phyloP scores from a whole-genome alignment of 2,888 invertebrate species.

The Galeopsomyia nigrocyanea region DNA sequence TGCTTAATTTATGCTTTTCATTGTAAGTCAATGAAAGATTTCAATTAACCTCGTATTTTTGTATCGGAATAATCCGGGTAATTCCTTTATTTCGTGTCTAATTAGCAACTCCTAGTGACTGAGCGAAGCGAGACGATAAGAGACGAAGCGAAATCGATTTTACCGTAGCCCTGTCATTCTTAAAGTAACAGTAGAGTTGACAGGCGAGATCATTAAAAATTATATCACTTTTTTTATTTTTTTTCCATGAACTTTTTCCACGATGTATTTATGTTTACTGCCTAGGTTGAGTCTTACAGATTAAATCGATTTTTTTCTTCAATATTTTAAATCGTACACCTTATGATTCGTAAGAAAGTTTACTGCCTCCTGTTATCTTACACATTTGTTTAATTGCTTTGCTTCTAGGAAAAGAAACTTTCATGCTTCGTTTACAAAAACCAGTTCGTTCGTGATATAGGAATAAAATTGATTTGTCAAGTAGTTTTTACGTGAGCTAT shows the following conservation, averaged over 20 bases:
- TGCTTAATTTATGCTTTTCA: too few relatives aligned
- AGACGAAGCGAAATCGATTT: slow-evolving; percentile 45
- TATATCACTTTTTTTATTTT: slow-evolving; percentile 19
- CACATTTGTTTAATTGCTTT: slow-evolving; percentile 42
- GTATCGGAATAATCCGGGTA: neutral
- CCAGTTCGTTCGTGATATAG: slow-evolving; percentile 42
- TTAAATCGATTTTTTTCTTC: slow-evolving; percentile 33
- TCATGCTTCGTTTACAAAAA: slow-evolving; percentile 48
- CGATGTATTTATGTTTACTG: slow-evolving; percentile 24
- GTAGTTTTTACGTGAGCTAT: slow-evolving; percentile 14
- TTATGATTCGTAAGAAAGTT: slow-evolving; percentile 45
- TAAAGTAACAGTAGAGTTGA: slow-evolving; percentile 41
- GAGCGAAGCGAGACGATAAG: slow-evolving; percentile 60
- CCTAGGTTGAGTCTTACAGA: slow-evolving; percentile 40
- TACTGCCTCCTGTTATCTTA: slow-evolving; percentile 36
- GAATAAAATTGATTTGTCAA: slow-evolving; percentile 48
- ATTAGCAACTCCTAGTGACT: slow-evolving; percentile 55
- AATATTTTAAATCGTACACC: slow-evolving; percentile 24
- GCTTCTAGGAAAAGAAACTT: slow-evolving; percentile 47
- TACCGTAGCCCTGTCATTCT: slow-evolving; percentile 29
- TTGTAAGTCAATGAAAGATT: too few relatives aligned
- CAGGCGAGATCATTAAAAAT: slow-evolving; percentile 44
- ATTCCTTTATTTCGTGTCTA: slow-evolving; percentile 37
- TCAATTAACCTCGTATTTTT: too few relatives aligned
- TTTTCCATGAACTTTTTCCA: slow-evolving; percentile 27